Base-by-base conservation (phyloP, 2,797 vertebrate species). In the Pelodytes ibericus region DNA sequence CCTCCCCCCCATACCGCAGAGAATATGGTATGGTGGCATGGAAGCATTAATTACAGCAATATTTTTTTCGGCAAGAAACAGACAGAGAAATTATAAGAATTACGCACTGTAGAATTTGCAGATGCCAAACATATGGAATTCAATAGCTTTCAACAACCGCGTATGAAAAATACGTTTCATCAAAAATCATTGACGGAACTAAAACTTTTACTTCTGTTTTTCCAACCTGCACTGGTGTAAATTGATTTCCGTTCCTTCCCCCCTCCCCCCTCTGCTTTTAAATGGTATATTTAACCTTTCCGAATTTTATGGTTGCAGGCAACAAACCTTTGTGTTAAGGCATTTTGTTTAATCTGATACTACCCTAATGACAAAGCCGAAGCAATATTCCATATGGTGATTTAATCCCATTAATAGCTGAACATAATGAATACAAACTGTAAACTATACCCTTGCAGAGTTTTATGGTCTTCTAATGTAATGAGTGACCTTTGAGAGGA, bases 231-330 rank as follows among this genome's bases (percentile, higher is more conserved):
- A 25, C 7, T 29, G 30, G 31, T 4, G 20, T 25, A 31, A 51
- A 51, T 63, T 47, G 2, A 36, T 76, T 69, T 39, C 44, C 24
- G 29, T 41, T 63, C 58, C 47, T 36, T 56, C 63, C 44, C 25
- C 24, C 22, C 30, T 63, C 58, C 47, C 26, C 56, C 63, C 44
- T n/a, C 47, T 62, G 74, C 41, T 61, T 71, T 72, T 66, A 78
- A 78, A 78, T 78, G 36, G 75, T 78, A 71, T 78, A 61, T 78
- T 72, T 78, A 78, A 78, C 75, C 75, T 78, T 78, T 78, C 8
- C 25, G 26, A 61, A 44, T 78, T 78, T 78, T 78, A 78, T 68
- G 57, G 24, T 78, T 60, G 24, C 63, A 78, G 63, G 57, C 69
- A 72, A 51, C 63, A 78, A 72, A 78, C 62, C 75, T 78, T 78